Evolutionary conservation across 2,888 invertebrate species (phyloP).

Genomic region (Melinaea menophilus): DNA sequence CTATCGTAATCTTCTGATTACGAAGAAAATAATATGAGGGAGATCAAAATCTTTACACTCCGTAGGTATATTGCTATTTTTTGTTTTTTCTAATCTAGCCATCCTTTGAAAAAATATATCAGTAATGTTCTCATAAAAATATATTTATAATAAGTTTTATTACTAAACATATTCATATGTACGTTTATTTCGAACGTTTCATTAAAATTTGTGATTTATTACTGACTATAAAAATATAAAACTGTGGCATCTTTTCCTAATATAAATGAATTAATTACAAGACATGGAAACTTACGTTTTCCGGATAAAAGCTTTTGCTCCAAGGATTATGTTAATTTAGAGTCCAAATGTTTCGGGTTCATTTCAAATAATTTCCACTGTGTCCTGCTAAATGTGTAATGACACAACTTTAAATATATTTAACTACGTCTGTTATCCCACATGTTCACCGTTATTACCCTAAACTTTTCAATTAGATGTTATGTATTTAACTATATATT

Average conservation of each 20-base stretch:
- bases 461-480: no score
- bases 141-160: no score
- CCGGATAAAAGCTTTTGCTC: constrained; percentile 35
- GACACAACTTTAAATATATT: constrained; percentile 57
- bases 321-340: constrained; percentile 65
- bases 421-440: constrained; percentile 40
- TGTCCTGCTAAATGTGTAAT: constrained; percentile 47
- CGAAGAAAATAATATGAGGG: constrained; percentile 11
- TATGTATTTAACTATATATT: constrained; percentile 1
- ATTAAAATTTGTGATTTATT: no score
- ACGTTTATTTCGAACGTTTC: no score
- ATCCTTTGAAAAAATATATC: no score
- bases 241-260: neutral
- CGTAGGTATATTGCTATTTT: no score
- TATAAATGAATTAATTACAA: constrained; percentile 1
- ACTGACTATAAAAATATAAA: no score
- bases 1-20: neutral
- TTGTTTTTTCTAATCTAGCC: no score
- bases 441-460: constrained; percentile 21
- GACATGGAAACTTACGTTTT: constrained; percentile 7
- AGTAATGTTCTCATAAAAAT: no score
- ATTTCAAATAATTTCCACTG: constrained; percentile 64
- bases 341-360: constrained; percentile 62
- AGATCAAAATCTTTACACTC: neutral
- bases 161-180: no score